phyloP scores from a whole-genome alignment of 2,888 invertebrate genomes.

The Hemithea aestivaria region DNA sequence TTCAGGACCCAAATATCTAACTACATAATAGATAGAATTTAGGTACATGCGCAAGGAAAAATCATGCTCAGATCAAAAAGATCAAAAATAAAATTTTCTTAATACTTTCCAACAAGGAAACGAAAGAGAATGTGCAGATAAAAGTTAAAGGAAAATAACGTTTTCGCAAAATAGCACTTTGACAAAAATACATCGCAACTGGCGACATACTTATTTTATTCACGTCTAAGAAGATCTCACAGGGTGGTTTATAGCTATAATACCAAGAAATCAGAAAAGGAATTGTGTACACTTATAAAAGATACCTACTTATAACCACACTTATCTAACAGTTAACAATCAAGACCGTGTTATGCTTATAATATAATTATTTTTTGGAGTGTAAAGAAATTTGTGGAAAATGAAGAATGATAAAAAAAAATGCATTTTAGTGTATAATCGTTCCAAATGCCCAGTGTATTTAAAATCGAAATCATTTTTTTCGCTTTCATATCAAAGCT shows the following conservation, averaged over 20 bases:
- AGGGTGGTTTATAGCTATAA: constrained; percentile 56
- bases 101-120: constrained; percentile 5
- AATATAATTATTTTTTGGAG: too few species aligned
- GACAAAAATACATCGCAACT: constrained; percentile 25
- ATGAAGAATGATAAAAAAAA: too few species aligned
- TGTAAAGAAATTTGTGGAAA: too few species aligned
- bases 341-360: not conserved
- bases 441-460: not conserved
- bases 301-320: too few species aligned
- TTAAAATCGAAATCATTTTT: constrained; percentile 11
- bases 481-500: constrained; percentile 15
- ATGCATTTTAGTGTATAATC: too few species aligned
- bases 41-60: too few species aligned
- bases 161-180: constrained; percentile 7
- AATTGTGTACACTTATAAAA: constrained; percentile 2
- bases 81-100: not conserved
- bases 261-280: constrained; percentile 15
- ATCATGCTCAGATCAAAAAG: constrained; percentile 4
- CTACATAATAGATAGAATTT: too few species aligned
- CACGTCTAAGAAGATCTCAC: constrained; percentile 35
- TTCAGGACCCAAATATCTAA: too few species aligned
- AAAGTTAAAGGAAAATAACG: constrained; percentile 5
- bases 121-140: constrained; percentile 5
- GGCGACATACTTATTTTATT: constrained; percentile 27
- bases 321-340: too few species aligned